Conservation (phyloP, 2,113 vertebrate genomes). For the Heliornis fulica region DNA sequence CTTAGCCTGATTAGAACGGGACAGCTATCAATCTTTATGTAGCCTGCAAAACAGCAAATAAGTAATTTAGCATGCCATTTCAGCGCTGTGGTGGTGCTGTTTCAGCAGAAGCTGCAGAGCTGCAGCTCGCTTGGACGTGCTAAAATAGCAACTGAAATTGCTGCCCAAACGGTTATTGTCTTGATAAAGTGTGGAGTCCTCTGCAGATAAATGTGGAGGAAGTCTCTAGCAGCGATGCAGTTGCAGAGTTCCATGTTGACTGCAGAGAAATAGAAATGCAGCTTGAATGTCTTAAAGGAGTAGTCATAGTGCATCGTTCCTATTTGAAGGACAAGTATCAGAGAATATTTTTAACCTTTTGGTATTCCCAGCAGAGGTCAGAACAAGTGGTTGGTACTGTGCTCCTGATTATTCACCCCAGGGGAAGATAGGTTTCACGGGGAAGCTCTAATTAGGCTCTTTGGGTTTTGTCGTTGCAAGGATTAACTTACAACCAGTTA, state of each 20-base stretch:
- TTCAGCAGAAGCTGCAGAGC: not conserved
- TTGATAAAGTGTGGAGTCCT: not conserved
- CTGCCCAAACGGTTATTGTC: not conserved
- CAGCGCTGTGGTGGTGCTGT: not conserved
- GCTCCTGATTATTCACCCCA: not conserved
- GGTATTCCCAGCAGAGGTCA: not conserved
- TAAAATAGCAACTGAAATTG: not conserved
- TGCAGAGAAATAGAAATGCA: not conserved
- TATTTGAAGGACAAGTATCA: not conserved
- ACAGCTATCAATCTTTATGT: not conserved
- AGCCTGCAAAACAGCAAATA: not conserved
- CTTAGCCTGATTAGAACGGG: not conserved
- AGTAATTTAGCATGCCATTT: not conserved
- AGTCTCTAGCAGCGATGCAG: not conserved
- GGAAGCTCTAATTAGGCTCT: not conserved
- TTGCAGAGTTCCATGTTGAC: not conserved
- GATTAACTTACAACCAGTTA: not conserved
- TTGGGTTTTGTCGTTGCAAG: not conserved
- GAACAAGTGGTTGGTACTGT: not conserved
- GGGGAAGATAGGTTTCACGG: not conserved
- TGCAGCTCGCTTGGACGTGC: not conserved
- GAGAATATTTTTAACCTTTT: not conserved
- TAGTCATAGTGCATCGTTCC: not conserved
- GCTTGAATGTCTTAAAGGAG: not conserved
- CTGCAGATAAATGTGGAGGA: not conserved